These are phyloP conservation scores for Emys orbicularis DNA, from an alignment of 2,797 vertebrate genomes.

Conservation along the genomic window DNA sequence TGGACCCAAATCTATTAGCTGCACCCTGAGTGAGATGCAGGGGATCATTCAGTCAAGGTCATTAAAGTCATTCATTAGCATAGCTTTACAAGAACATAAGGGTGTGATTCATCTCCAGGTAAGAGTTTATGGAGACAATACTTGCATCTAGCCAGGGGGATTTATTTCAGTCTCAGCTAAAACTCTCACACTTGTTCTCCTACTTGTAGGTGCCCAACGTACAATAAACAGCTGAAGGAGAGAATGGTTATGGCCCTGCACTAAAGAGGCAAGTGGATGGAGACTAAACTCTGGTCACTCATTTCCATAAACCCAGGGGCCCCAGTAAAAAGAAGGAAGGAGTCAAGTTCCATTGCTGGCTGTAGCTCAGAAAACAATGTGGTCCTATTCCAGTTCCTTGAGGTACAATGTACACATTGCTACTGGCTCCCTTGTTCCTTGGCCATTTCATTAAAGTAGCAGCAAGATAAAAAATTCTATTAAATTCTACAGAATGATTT, in stretches of 20 bases:
- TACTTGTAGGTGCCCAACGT: background rate
- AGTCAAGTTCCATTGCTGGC: background rate
- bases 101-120: background rate
- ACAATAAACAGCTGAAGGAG: background rate
- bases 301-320: background rate
- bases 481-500: background rate
- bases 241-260: background rate
- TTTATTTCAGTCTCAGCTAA: background rate
- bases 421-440: background rate
- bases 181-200: background rate
- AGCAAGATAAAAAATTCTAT: background rate
- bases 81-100: background rate
- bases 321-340: background rate
- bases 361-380: background rate
- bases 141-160: background rate
- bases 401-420: background rate
- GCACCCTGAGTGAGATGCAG: background rate
- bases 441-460: background rate
- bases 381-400: background rate
- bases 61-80: background rate
- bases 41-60: fast-evolving
- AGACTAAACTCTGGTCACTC: background rate
- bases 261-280: background rate
- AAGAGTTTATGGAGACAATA: background rate
- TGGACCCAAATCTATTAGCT: background rate